Conservation (phyloP, 2,797 vertebrate genomes). For the Labroides dimidiatus region DNA sequence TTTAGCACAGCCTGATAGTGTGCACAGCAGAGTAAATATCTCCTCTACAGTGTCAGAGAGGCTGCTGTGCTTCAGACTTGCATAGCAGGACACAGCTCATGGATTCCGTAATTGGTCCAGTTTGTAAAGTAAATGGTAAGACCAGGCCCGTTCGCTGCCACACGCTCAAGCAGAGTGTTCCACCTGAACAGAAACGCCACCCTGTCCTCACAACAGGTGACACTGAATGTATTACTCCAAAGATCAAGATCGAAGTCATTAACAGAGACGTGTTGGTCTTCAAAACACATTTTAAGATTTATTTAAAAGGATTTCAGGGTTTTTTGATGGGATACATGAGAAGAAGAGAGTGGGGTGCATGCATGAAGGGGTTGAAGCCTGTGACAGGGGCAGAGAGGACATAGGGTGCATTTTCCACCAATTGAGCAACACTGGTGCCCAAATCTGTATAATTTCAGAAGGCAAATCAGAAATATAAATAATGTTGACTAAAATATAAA, state of each 20-base stretch:
- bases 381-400: no score
- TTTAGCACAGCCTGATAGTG: constrained; percentile 13
- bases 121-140: constrained; percentile 34
- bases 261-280: no score
- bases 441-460: no score
- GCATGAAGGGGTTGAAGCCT: no score
- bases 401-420: no score
- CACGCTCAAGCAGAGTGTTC: not conserved
- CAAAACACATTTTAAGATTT: no score
- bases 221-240: constrained; percentile 7
- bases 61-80: constrained; percentile 26
- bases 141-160: not conserved
- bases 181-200: constrained; percentile 5
- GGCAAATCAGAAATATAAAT: no score
- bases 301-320: constrained; percentile 30
- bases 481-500: no score
- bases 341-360: no score
- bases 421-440: no score
- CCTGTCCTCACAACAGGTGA: not conserved
- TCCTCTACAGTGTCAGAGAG: constrained; percentile 6
- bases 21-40: constrained; percentile 32
- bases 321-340: not conserved
- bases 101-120: constrained; percentile 35
- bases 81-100: constrained; percentile 29
- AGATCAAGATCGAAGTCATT: constrained; percentile 49